These are phyloP conservation scores for Opisthograptis luteolata DNA, from an alignment of 2,888 invertebrate genomes.

Conservation along the genomic window DNA sequence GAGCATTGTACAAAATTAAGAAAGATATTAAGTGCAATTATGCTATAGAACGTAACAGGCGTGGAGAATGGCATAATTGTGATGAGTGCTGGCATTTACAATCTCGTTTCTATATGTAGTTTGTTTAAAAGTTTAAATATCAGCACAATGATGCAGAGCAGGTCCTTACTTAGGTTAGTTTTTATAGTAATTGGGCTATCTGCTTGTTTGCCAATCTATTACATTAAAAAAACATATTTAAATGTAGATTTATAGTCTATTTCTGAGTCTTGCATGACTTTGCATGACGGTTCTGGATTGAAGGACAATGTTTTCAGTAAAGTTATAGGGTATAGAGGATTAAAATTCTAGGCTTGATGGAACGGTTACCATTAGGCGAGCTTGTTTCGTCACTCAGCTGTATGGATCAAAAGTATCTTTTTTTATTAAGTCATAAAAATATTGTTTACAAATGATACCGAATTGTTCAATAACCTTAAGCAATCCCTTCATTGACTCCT, in stretches of 20 bases:
- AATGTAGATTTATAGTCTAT: neutral
- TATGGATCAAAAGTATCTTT: too few species aligned
- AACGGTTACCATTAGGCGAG: too few species aligned
- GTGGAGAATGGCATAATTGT: constrained; percentile 21
- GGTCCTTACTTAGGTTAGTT: too few species aligned
- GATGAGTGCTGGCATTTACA: constrained; percentile 17
- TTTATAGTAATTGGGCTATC: too few species aligned
- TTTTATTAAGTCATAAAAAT: too few species aligned
- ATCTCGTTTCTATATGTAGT: constrained; percentile 10
- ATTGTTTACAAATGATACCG: constrained; percentile 5
- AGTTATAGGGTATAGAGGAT: too few species aligned
- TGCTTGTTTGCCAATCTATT: too few species aligned
- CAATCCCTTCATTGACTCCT: constrained; percentile 30
- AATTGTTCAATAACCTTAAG: constrained; percentile 13
- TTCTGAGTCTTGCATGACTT: neutral
- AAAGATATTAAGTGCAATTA: constrained; percentile 24
- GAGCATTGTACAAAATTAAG: constrained; percentile 30
- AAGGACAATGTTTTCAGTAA: too few species aligned
- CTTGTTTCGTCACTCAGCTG: too few species aligned
- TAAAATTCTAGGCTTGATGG: too few species aligned
- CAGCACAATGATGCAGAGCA: neutral
- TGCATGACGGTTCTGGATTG: too few species aligned
- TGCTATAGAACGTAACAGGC: constrained; percentile 12
- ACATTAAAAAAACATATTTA: too few species aligned
- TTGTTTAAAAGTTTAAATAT: constrained; percentile 8